These are phyloP conservation scores for Caiman crocodilus DNA, from an alignment of 2,797 vertebrate species.

Conservation along the genomic window DNA sequence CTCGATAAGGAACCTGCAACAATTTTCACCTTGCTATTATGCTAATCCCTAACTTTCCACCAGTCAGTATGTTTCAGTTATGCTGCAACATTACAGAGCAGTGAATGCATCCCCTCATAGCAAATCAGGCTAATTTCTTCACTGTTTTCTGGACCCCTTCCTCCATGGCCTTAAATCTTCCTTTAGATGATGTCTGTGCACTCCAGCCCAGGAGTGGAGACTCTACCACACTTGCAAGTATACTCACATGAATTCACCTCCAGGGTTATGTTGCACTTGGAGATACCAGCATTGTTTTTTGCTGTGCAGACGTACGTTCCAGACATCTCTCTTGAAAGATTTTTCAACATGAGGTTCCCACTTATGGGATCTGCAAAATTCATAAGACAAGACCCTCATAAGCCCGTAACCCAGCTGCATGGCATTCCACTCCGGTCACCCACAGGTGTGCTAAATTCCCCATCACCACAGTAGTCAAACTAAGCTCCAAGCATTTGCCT, in stretches of 20 bases:
- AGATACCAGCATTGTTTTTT: constrained; percentile 84
- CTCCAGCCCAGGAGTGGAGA: not conserved
- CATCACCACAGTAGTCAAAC: no score
- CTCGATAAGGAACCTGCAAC: no score
- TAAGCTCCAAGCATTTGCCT: no score
- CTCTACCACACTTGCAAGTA: no score
- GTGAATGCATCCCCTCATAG: no score
- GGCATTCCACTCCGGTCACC: accelerated
- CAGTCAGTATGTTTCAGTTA: no score
- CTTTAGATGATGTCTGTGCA: not conserved
- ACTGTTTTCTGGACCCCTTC: not conserved
- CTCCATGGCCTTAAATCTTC: not conserved
- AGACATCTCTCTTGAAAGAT: constrained; percentile 90
- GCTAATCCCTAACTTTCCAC: no score
- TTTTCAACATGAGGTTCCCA: constrained; percentile 89
- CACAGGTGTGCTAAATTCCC: no score
- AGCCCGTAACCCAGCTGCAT: not conserved
- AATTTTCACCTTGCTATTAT: no score
- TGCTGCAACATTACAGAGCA: no score
- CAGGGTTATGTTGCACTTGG: constrained; percentile 88
- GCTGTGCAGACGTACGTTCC: constrained; percentile 90
- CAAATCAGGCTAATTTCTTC: no score
- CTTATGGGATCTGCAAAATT: constrained; percentile 80
- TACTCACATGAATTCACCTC: constrained; percentile 89
- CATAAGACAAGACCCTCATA: not conserved